Evolutionary conservation across 2,113 vertebrate genomes (phyloP).

Genomic region (Rhabdornis inornatus): DNA sequence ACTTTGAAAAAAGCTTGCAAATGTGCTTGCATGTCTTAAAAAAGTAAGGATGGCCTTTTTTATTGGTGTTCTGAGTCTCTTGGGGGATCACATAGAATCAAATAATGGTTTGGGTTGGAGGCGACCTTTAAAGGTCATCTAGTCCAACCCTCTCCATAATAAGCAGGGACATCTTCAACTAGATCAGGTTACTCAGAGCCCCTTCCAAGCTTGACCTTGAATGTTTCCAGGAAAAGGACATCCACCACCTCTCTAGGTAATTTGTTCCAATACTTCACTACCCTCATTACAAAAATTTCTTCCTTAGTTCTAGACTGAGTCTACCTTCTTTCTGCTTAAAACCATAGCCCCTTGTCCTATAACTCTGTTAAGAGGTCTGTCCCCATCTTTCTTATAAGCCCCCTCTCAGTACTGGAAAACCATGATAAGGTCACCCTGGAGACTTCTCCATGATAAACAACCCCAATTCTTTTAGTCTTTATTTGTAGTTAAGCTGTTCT

Average conservation of each 20-base stretch:
- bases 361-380: background rate
- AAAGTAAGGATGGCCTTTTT: background rate
- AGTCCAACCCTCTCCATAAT: background rate
- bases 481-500: background rate
- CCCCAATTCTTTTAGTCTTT: background rate
- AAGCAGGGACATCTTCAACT: background rate
- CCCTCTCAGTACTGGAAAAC: background rate
- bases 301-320: background rate
- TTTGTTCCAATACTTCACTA: background rate
- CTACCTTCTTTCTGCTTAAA: background rate
- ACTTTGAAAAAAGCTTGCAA: background rate
- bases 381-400: background rate
- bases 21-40: background rate
- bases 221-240: background rate
- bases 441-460: background rate
- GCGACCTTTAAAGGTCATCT: background rate
- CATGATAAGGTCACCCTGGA: accelerated
- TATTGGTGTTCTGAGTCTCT: background rate
- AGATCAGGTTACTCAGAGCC: background rate
- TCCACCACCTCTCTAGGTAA: background rate
- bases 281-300: background rate
- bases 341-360: background rate
- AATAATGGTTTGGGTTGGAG: background rate
- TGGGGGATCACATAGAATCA: background rate
- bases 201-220: background rate